Conservation (phyloP, 2,888 invertebrate species). For the Luffia ferchaultella region DNA sequence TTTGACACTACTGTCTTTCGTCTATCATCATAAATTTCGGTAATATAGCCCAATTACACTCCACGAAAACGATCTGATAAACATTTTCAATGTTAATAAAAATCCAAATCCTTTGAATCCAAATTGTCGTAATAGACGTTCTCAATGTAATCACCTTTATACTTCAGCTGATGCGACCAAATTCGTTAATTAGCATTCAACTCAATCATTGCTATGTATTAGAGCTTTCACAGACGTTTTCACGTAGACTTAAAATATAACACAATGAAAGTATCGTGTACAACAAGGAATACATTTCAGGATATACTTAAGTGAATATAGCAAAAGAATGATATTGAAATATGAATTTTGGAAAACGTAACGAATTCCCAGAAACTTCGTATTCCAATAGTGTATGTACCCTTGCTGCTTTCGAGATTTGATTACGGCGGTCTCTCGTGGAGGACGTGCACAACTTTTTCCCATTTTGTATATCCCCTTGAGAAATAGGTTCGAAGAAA, state of each 20-base stretch:
- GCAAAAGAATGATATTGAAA: background rate
- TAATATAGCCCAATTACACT: too few species aligned
- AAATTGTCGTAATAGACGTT: background rate
- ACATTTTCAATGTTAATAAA: too few species aligned
- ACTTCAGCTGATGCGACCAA: background rate
- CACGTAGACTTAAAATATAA: too few species aligned
- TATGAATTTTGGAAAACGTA: background rate
- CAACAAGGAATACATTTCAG: too few species aligned
- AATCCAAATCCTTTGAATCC: too few species aligned
- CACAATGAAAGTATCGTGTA: too few species aligned
- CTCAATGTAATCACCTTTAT: background rate
- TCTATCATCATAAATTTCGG: too few species aligned
- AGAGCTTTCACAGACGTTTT: too few species aligned
- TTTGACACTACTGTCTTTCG: too few species aligned
- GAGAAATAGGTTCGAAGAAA: background rate
- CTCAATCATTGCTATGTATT: too few species aligned
- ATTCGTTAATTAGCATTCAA: background rate
- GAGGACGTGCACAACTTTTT: background rate
- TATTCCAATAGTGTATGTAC: background rate
- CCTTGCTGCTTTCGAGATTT: background rate
- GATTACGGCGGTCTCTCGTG: background rate
- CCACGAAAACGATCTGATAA: too few species aligned
- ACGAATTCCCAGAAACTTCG: background rate
- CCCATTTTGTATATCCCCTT: background rate
- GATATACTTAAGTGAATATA: background rate